Evolutionary conservation across 2,113 vertebrate species (phyloP).

Genomic region (Patagioenas fasciata): DNA sequence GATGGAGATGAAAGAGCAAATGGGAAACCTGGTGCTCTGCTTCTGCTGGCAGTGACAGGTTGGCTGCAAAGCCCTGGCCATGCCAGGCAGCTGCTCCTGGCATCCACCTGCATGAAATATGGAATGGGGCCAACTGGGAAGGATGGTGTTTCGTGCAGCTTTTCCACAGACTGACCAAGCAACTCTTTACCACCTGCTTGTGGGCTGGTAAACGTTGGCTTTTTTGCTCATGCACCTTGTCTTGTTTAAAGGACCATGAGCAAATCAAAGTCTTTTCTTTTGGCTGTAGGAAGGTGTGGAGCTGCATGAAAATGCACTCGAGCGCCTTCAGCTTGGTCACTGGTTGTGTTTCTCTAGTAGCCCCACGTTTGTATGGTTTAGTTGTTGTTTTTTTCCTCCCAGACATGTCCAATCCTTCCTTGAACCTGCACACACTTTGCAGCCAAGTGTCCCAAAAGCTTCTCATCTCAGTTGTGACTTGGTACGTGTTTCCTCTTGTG

Average conservation of each 20-base stretch:
- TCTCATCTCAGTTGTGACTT: not conserved
- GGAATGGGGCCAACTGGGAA: not conserved
- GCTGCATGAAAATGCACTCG: not conserved
- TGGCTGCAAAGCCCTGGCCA: not conserved
- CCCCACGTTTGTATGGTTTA: not conserved
- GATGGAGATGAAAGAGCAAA: constrained; percentile 20
- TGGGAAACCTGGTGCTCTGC: not conserved
- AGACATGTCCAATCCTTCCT: not conserved
- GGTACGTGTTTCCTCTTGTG: not conserved
- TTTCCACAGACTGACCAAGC: not conserved
- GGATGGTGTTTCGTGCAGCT: fast-evolving
- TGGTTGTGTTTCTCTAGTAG: not conserved
- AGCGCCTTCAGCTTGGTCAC: not conserved
- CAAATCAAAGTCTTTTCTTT: not conserved
- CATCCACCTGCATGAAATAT: not conserved
- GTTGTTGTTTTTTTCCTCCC: not conserved
- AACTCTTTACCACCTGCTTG: not conserved
- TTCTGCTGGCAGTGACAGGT: not conserved
- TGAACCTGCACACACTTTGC: not conserved
- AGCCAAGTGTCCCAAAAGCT: not conserved
- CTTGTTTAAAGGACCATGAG: not conserved
- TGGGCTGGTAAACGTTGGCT: not conserved
- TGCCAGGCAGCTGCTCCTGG: not conserved
- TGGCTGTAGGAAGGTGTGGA: not conserved
- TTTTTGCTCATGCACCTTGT: not conserved